phyloP scores from a whole-genome alignment of 2,113 vertebrate species.

The Myocastor coypus region DNA sequence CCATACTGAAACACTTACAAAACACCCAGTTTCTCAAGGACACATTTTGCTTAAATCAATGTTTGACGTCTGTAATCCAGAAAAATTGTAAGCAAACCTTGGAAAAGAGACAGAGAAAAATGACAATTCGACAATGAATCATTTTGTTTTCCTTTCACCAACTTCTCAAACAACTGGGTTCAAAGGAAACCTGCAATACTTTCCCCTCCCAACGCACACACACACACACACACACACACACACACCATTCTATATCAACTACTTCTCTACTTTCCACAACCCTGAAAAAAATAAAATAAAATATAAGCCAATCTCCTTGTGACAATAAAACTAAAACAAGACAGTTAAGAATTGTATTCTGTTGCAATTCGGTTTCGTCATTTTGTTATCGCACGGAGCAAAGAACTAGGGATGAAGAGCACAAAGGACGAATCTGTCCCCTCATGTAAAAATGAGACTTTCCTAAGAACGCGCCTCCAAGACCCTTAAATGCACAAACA shows the following conservation, averaged over 20 bases:
- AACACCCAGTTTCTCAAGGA: constrained; percentile 76
- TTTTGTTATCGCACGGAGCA: not conserved
- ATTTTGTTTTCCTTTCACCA: constrained; percentile 83
- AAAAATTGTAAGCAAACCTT: constrained; percentile 81
- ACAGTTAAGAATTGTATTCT: not conserved
- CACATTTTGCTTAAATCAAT: constrained; percentile 73
- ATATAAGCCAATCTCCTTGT: not conserved
- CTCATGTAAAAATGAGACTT: constrained; percentile 38
- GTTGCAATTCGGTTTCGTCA: constrained; percentile 55
- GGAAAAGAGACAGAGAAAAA: constrained; percentile 81
- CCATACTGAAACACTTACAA: constrained; percentile 77
- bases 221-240: not conserved
- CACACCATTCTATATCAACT: constrained; percentile 41
- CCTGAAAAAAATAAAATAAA: constrained; percentile 24
- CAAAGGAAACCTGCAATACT: constrained; percentile 74
- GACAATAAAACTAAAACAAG: not conserved
- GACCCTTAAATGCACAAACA: constrained; percentile 43
- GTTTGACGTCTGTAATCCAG: constrained; percentile 81
- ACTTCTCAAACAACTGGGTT: constrained; percentile 82
- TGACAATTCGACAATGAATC: constrained; percentile 87
- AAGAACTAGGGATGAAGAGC: not conserved
- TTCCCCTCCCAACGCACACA: constrained; percentile 54
- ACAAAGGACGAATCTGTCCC: constrained; percentile 63
- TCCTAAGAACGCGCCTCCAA: not conserved
- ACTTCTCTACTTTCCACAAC: constrained; percentile 47